Conservation (phyloP, 1,140 invertebrate species). For the Papilio machaon region DNA sequence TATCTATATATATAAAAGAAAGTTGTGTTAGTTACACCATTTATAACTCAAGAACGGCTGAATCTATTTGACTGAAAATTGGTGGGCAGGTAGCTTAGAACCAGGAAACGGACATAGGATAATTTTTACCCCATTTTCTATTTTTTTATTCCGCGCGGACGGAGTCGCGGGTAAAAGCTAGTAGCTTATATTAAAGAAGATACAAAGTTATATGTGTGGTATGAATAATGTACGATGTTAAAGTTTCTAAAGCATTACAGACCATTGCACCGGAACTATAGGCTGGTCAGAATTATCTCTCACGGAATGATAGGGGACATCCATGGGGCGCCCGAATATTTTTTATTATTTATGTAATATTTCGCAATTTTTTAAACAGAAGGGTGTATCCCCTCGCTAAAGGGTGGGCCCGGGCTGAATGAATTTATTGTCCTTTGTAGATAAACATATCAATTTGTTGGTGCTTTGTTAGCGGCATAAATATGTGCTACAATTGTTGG, state of each 20-base stretch:
- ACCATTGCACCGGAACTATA: constrained; percentile 76
- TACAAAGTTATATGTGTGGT: constrained; percentile 16
- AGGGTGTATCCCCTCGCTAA: constrained; percentile 77
- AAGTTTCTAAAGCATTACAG: constrained; percentile 64
- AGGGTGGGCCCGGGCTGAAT: constrained; percentile 75
- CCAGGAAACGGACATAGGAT: too few species aligned
- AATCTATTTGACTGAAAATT: too few species aligned
- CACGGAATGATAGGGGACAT: constrained; percentile 54
- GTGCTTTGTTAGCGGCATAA: constrained; percentile 77
- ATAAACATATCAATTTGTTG: constrained; percentile 82
- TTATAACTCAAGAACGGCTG: too few species aligned
- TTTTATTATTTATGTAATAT: constrained; percentile 80
- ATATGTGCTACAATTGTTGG: constrained; percentile 75
- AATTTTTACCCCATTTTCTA: too few species aligned
- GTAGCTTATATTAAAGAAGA: constrained; percentile 11
- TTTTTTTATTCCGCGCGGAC: too few species aligned
- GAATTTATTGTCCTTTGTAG: constrained; percentile 80
- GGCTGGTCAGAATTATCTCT: constrained; percentile 71
- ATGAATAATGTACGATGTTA: constrained; percentile 70
- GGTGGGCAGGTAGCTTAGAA: too few species aligned
- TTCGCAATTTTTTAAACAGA: constrained; percentile 80
- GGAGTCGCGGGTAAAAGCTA: too few species aligned
- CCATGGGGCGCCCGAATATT: constrained; percentile 51
- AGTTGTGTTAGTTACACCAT: too few species aligned
- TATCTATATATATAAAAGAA: too few species aligned